Conservation (phyloP, 2,888 invertebrate genomes). For the Metalampra italica region DNA sequence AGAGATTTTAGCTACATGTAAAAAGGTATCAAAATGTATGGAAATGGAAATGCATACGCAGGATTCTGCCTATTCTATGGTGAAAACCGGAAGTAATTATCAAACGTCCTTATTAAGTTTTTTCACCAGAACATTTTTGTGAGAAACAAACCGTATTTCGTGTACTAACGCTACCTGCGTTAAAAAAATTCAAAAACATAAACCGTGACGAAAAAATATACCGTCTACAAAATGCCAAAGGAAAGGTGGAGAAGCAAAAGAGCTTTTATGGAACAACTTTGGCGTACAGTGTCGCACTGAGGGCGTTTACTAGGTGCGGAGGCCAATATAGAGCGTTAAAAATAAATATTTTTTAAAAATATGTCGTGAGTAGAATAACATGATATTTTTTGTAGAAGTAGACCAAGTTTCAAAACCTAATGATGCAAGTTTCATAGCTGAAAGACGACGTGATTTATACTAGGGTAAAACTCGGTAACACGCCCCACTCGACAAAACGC, state of each 20-base stretch:
- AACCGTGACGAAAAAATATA: conserved; percentile 30
- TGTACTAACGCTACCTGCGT: too few relatives aligned
- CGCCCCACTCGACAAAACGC: too few relatives aligned
- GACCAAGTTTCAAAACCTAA: too few relatives aligned
- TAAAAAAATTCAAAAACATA: conserved; percentile 24
- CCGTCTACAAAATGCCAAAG: conserved; percentile 58
- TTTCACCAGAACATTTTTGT: neutral
- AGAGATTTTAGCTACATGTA: too few relatives aligned
- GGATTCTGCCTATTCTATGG: too few relatives aligned
- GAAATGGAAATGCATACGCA: too few relatives aligned
- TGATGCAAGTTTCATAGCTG: too few relatives aligned
- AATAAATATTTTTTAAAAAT: neutral
- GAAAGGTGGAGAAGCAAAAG: conserved; percentile 67
- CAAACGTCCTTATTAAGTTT: neutral
- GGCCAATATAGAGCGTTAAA: conserved; percentile 28
- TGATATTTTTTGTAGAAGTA: too few relatives aligned
- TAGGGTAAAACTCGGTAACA: too few relatives aligned
- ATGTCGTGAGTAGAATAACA: too few relatives aligned
- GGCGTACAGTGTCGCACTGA: conserved; percentile 57
- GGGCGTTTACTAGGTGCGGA: conserved; percentile 45
- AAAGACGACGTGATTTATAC: too few relatives aligned
- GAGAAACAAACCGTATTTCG: conserved; percentile 24
- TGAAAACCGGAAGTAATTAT: neutral
- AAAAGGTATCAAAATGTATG: too few relatives aligned
- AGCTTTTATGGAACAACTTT: conserved; percentile 70